phyloP scores from a whole-genome alignment of 2,888 invertebrate species.

The Geophilus truncorum region DNA sequence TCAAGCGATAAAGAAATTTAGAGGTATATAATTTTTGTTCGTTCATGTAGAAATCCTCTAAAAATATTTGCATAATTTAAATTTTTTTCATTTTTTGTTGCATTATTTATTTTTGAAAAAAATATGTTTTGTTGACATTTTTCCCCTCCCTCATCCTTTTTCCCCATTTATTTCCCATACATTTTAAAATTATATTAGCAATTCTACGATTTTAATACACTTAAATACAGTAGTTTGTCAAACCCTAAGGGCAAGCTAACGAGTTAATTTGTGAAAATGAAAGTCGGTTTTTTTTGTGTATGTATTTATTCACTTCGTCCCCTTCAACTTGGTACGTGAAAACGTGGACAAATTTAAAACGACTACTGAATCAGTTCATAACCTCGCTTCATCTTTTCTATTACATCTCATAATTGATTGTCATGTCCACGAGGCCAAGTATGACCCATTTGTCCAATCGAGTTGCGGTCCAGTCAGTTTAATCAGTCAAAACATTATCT shows the following conservation, averaged over 20 bases:
- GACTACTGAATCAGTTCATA: slow-evolving; percentile 10
- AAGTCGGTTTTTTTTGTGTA: not conserved
- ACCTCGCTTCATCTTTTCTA: not conserved
- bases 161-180: not conserved
- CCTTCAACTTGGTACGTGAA: not conserved
- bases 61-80: not conserved
- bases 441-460: slow-evolving; percentile 17
- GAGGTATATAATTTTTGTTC: not conserved
- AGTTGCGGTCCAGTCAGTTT: not conserved
- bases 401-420: not conserved
- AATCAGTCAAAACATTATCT: not conserved
- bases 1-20: not conserved
- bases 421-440: slow-evolving; percentile 10
- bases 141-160: not conserved
- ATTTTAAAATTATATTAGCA: not conserved
- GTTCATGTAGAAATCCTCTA: not conserved
- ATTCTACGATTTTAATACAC: not conserved
- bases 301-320: not conserved
- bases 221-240: not conserved
- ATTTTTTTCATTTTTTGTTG: not conserved
- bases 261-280: not conserved
- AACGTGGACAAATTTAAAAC: not conserved
- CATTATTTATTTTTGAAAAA: not conserved
- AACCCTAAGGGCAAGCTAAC: not conserved
- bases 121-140: too few species aligned